Conservation (phyloP, 2,888 invertebrate genomes). For the Cataglyphis rosenhaueri region DNA sequence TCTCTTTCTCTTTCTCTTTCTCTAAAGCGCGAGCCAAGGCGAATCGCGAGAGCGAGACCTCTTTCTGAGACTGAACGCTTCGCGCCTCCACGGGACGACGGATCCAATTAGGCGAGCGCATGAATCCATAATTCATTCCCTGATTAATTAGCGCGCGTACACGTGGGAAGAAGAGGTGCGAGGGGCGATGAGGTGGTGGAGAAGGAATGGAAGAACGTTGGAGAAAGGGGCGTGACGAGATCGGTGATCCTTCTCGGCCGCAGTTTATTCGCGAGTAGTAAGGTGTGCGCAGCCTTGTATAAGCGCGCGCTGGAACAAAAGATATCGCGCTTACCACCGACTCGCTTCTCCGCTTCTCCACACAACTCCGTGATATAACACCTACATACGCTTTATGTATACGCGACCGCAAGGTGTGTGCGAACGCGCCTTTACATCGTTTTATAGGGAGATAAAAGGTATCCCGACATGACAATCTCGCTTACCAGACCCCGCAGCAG, state of each 20-base stretch:
- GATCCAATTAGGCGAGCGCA: constrained; percentile 77
- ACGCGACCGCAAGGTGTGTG: constrained; percentile 24
- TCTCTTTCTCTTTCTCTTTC: too few relatives aligned
- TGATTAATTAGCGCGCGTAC: constrained; percentile 78
- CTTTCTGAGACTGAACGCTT: constrained; percentile 28
- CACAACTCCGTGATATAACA: constrained; percentile 19
- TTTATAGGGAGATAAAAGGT: constrained; percentile 53
- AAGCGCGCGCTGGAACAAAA: constrained; percentile 71
- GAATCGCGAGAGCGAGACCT: constrained; percentile 23
- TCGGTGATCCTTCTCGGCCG: constrained; percentile 68
- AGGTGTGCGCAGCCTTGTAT: constrained; percentile 57
- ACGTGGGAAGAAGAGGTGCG: constrained; percentile 30
- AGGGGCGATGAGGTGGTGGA: neutral
- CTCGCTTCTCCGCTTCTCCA: neutral
- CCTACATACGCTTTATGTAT: constrained; percentile 8
- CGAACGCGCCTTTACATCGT: constrained; percentile 23
- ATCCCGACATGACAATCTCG: constrained; percentile 49
- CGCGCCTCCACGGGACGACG: constrained; percentile 64
- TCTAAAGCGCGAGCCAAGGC: neutral
- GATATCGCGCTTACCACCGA: constrained; percentile 52
- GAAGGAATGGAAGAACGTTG: constrained; percentile 15
- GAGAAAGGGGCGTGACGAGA: constrained; percentile 61
- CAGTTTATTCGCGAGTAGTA: constrained; percentile 60
- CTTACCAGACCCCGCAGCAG: constrained; percentile 41
- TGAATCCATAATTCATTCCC: constrained; percentile 80